Percentiles rank a stretch among this genome's conserved stretches.
These are phyloP conservation scores for Hypanus sabinus DNA, from an alignment of 2,113 vertebrate species.

Conservation along the genomic window DNA sequence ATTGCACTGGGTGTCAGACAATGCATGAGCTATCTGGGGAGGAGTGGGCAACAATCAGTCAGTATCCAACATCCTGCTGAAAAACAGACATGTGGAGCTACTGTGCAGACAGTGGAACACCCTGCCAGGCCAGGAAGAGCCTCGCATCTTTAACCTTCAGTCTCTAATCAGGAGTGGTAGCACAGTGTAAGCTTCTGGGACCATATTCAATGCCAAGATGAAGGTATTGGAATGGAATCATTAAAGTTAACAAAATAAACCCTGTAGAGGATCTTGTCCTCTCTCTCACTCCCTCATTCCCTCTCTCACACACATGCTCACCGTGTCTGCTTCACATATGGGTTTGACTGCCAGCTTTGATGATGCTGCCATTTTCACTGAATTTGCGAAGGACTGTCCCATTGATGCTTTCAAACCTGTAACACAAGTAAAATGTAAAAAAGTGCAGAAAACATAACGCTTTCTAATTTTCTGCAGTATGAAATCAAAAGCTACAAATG, in stretches of 20 bases:
- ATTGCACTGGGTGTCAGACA: neutral
- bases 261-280: too few relatives aligned
- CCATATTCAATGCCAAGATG: neutral
- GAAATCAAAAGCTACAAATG: neutral
- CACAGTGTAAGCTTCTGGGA: neutral
- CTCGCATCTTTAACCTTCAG: neutral
- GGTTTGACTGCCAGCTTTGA: conserved; percentile 66
- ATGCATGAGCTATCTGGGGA: neutral
- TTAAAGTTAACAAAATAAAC: neutral
- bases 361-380: conserved; percentile 59
- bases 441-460: too few relatives aligned
- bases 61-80: neutral
- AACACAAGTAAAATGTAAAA: conserved; percentile 40
- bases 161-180: neutral
- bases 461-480: neutral
- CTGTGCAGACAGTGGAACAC: neutral
- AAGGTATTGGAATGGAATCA: neutral
- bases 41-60: neutral
- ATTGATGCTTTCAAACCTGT: conserved; percentile 61
- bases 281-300: neutral
- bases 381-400: conserved; percentile 61
- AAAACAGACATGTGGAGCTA: neutral
- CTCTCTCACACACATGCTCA: conserved; percentile 43
- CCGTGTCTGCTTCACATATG: conserved; percentile 56
- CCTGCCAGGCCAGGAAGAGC: neutral